Evolutionary conservation across 2,888 invertebrate genomes (phyloP).

Genomic region (Teinopalpus imperialis): DNA sequence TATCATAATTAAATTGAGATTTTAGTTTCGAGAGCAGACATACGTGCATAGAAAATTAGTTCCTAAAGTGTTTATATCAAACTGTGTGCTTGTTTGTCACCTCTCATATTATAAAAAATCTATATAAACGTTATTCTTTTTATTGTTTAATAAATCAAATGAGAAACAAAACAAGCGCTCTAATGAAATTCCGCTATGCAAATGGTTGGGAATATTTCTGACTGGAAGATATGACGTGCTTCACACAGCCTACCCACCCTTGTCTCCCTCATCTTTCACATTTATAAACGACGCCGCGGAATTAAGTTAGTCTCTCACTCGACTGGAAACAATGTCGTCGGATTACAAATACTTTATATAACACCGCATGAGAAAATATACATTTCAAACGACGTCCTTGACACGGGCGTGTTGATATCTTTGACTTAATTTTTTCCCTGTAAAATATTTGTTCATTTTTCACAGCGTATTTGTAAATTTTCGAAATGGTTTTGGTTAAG

Average conservation of each 20-base stretch:
- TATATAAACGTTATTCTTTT: too few relatives aligned
- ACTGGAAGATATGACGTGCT: constrained; percentile 7
- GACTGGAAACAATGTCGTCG: constrained; percentile 18
- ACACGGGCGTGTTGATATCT: not conserved
- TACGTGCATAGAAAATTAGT: too few relatives aligned
- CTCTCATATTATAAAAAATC: too few relatives aligned
- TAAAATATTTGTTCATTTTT: too few relatives aligned
- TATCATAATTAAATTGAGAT: too few relatives aligned
- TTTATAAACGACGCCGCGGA: constrained; percentile 23
- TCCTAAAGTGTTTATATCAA: too few relatives aligned
- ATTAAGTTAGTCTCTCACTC: constrained; percentile 19
- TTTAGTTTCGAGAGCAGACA: too few relatives aligned
- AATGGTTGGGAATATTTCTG: constrained; percentile 12
- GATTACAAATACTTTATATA: constrained; percentile 23
- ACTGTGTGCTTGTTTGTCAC: too few relatives aligned
- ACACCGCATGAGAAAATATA: constrained; percentile 6
- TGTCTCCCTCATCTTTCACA: not conserved
- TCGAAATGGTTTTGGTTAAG: too few relatives aligned
- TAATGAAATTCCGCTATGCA: not conserved
- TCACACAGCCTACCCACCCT: not conserved
- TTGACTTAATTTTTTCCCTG: not conserved
- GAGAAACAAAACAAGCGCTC: too few relatives aligned
- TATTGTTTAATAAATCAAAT: too few relatives aligned
- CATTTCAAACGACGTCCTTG: constrained; percentile 14
- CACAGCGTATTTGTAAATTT: too few relatives aligned